phyloP scores from a whole-genome alignment of 2,888 invertebrate species.

The Digitonthophagus gazella region DNA sequence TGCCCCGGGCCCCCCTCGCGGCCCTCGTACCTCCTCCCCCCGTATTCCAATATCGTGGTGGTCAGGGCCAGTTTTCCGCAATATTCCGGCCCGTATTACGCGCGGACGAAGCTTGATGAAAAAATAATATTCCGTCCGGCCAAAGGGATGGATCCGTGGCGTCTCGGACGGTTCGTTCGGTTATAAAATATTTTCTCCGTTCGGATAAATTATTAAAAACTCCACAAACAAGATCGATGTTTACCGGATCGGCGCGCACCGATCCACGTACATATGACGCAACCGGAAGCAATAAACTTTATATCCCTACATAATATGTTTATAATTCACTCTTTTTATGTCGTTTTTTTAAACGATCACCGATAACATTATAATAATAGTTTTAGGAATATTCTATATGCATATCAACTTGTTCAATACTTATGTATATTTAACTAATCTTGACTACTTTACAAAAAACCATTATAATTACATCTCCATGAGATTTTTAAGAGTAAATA shows the following conservation, averaged over 20 bases:
- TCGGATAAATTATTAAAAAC: constrained; percentile 24
- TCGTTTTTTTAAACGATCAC: not conserved
- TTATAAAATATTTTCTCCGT: constrained; percentile 26
- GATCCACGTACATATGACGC: constrained; percentile 14
- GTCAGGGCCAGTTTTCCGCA: constrained; percentile 36
- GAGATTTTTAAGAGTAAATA: no score
- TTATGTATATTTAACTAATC: no score
- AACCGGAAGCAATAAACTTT: constrained; percentile 34
- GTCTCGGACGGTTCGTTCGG: constrained; percentile 12
- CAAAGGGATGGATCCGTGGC: constrained; percentile 18
- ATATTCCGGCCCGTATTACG: constrained; percentile 46
- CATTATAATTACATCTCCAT: no score
- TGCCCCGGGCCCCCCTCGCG: not conserved
- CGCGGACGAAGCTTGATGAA: constrained; percentile 41
- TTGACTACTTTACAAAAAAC: no score
- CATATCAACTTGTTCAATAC: no score
- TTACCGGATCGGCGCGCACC: constrained; percentile 2
- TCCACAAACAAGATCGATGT: constrained; percentile 20
- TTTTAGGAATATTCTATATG: no score
- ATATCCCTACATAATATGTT: constrained; percentile 23
- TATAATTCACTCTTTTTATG: not conserved
- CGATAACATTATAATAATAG: no score
- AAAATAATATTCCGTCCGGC: constrained; percentile 44
- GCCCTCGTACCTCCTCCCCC: not conserved
- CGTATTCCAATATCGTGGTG: not conserved